phyloP scores from a whole-genome alignment of 2,113 vertebrate species.

The Seriola dumerili region DNA sequence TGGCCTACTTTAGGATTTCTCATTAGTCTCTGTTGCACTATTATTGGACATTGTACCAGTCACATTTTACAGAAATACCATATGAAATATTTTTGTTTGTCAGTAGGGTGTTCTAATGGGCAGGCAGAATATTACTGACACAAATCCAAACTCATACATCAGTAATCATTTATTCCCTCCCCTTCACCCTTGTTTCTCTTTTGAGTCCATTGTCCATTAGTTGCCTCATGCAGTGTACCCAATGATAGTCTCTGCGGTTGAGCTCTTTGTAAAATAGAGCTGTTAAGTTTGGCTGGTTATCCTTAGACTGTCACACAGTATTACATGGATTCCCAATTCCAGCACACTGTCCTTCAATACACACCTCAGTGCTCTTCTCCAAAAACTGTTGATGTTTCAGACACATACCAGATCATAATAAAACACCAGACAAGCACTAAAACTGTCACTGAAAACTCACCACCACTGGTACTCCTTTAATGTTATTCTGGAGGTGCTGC shows the following conservation, averaged over 20 bases:
- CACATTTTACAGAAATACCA: neutral
- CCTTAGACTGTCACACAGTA: neutral
- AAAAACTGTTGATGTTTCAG: neutral
- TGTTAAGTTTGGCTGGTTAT: neutral
- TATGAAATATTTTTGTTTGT: constrained; percentile 12
- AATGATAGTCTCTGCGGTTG: neutral
- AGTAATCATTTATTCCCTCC: neutral
- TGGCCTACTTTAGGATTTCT: constrained; percentile 59
- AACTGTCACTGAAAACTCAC: neutral
- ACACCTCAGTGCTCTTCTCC: neutral
- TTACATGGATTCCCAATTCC: neutral
- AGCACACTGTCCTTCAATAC: neutral
- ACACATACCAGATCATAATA: constrained; percentile 12
- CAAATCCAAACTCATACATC: neutral
- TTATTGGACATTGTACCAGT: constrained; percentile 2
- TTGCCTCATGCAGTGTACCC: neutral
- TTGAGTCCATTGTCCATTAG: neutral
- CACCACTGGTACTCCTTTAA: neutral
- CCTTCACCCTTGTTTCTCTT: neutral
- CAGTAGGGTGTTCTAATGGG: neutral
- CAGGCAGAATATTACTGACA: neutral
- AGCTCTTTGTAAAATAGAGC: constrained; percentile 1
- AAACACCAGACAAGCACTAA: neutral
- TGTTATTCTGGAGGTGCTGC: constrained; percentile 37
- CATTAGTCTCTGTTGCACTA: constrained; percentile 4